Evolutionary conservation across 1,140 invertebrate genomes (phyloP).

Genomic region (Zaprionus tsacasi): DNA sequence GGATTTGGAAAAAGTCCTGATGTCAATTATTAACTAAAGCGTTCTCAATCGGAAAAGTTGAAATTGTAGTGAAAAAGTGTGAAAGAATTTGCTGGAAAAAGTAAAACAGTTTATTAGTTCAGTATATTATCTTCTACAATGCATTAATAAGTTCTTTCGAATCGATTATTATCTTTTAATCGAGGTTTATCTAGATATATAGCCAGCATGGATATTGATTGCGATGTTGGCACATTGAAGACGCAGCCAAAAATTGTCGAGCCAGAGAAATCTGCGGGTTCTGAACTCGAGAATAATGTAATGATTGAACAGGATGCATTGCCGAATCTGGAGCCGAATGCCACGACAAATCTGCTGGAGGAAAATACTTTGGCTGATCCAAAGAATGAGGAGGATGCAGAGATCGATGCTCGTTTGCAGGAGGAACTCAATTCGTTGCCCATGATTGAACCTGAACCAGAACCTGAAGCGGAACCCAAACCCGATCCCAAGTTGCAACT

Average conservation of each 20-base stretch:
- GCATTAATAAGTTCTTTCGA: too few species aligned
- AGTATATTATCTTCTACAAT: not conserved
- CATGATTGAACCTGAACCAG: conserved; percentile 39
- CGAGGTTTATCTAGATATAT: not conserved
- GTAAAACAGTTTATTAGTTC: not conserved
- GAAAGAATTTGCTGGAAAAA: not conserved
- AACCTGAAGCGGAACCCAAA: not conserved
- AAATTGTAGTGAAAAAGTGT: not conserved
- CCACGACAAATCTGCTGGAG: not conserved
- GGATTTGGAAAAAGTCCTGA: not conserved
- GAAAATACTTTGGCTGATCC: not conserved
- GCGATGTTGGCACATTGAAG: not conserved
- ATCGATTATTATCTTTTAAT: not conserved
- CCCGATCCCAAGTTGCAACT: not conserved
- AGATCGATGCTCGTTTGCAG: conserved; percentile 55
- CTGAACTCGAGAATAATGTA: not conserved
- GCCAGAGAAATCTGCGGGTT: not conserved
- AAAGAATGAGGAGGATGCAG: conserved; percentile 18
- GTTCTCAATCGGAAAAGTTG: not conserved
- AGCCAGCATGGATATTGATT: not conserved
- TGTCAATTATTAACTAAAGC: not conserved
- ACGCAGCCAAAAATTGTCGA: not conserved
- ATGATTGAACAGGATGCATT: not conserved
- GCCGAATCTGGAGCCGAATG: not conserved
- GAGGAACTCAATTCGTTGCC: conserved; percentile 54